Conservation (phyloP, 37 sponge, comb jelly and placozoan genomes). For the Beroe forskalii region DNA sequence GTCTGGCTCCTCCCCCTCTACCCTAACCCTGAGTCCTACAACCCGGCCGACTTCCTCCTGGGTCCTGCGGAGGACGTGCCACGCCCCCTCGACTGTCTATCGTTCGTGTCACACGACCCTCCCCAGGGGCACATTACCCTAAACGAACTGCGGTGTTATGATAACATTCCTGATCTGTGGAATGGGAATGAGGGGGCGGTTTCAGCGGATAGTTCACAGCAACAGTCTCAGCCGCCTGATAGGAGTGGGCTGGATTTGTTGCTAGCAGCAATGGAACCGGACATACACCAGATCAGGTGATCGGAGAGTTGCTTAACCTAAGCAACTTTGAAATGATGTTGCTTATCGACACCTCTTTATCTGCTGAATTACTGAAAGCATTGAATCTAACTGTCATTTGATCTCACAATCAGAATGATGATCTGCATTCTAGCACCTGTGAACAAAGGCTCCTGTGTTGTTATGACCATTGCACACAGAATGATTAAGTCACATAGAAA, state of each 20-base stretch:
- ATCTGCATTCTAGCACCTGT: too few species aligned
- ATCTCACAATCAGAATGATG: too few species aligned
- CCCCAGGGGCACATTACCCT: slow-evolving; percentile 26
- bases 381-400: too few species aligned
- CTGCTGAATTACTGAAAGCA: too few species aligned
- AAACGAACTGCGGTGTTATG: slow-evolving; percentile 30
- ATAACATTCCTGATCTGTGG: slow-evolving; percentile 14
- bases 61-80: slow-evolving; percentile 42
- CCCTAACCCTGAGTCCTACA: slow-evolving; percentile 6
- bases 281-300: slow-evolving; percentile 16
- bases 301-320: too few species aligned
- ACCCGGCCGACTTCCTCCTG: slow-evolving; percentile 21
- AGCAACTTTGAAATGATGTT: too few species aligned
- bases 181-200: not conserved
- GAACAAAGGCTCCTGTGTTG: too few species aligned
- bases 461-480: too few species aligned
- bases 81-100: slow-evolving; percentile 18
- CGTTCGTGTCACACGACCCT: slow-evolving; percentile 41
- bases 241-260: slow-evolving; percentile 13
- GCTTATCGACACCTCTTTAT: too few species aligned
- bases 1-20: slow-evolving; percentile 36
- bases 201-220: too few species aligned
- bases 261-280: slow-evolving; percentile 18
- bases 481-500: too few species aligned
- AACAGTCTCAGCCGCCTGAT: not conserved